Percentiles rank a stretch among this genome's conserved stretches.
Conservation (phyloP, 2,113 vertebrate genomes). For the Petaurus breviceps region DNA sequence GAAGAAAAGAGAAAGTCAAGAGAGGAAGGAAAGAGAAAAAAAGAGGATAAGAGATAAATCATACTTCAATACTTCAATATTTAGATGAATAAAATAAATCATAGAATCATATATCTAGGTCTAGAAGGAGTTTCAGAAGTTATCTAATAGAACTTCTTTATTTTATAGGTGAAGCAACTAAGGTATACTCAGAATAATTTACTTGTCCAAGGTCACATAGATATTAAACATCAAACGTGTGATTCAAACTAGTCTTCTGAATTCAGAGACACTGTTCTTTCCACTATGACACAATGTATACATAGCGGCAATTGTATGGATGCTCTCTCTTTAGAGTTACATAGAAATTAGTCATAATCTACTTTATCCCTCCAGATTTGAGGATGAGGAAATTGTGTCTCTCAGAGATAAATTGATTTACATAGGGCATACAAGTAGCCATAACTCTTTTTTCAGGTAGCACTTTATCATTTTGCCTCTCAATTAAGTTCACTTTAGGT, state of each 20-base stretch:
- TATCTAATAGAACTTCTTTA: background rate
- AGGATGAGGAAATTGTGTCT: background rate
- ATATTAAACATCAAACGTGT: background rate
- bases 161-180: background rate
- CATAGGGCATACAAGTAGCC: background rate
- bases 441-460: background rate
- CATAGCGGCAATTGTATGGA: background rate
- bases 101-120: background rate
- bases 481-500: background rate
- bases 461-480: background rate
- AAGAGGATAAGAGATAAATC: background rate
- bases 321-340: background rate
- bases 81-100: background rate
- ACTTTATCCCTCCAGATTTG: background rate
- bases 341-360: background rate
- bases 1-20: too few relatives aligned
- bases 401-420: background rate
- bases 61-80: background rate
- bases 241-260: background rate
- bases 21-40: background rate
- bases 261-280: background rate
- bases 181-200: background rate
- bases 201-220: background rate
- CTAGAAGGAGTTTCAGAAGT: background rate
- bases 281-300: background rate